These are phyloP conservation scores for Spermophilus dauricus DNA, from an alignment of 2,113 vertebrate genomes.

Conservation along the genomic window DNA sequence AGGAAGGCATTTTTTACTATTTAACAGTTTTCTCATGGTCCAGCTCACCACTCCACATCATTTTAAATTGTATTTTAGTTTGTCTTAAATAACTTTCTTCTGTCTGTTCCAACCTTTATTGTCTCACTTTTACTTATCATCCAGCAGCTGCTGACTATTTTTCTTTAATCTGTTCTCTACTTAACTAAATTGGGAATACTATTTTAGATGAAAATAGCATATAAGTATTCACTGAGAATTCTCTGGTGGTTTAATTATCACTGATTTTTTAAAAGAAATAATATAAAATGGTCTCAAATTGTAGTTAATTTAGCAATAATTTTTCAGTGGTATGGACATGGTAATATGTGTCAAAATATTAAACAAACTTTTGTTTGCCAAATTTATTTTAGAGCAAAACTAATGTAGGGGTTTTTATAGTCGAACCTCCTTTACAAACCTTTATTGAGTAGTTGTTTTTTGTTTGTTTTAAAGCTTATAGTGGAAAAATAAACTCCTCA, in stretches of 20 bases:
- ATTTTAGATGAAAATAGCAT: constrained; percentile 73
- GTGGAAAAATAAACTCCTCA: constrained; percentile 44
- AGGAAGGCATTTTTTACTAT: not conserved
- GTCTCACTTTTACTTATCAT: constrained; percentile 21
- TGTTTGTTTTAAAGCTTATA: constrained; percentile 19
- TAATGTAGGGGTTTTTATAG: not conserved
- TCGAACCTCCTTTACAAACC: constrained; percentile 25
- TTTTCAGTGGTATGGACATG: constrained; percentile 64
- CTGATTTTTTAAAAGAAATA: constrained; percentile 60
- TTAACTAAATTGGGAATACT: constrained; percentile 73
- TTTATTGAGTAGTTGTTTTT: not conserved
- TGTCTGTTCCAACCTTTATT: constrained; percentile 16
- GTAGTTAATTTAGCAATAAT: constrained; percentile 71
- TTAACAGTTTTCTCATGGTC: not conserved
- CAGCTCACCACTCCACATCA: not conserved
- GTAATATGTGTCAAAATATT: constrained; percentile 69
- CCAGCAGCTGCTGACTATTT: constrained; percentile 37
- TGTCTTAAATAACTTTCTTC: constrained; percentile 35
- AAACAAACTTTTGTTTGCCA: constrained; percentile 55
- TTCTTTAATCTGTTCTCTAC: constrained; percentile 69
- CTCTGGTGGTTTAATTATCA: constrained; percentile 78
- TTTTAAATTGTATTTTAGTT: not conserved
- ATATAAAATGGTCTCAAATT: constrained; percentile 65
- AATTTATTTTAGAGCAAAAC: constrained; percentile 48
- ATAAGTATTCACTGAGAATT: constrained; percentile 69